Evolutionary conservation across 2,797 vertebrate species (phyloP), one percentile per base, ranked within the genome.

Genomic region (Sebastes umbrosus): DNA sequence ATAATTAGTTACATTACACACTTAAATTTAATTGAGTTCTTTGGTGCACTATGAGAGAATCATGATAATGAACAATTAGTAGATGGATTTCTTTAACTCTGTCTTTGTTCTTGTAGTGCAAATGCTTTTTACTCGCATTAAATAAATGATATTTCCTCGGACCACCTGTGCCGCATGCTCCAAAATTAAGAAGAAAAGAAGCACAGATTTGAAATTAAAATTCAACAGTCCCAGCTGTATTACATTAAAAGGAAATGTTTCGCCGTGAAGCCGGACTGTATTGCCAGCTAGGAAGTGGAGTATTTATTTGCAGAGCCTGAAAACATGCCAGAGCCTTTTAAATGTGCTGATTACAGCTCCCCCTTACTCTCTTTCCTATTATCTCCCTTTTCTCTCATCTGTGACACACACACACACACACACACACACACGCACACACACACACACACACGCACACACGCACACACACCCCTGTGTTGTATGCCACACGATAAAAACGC

Each of bases 181-280:
- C 76, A 68, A 79, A 91, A 93, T 87, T 63, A 85, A 90, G 75
- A 85, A 72, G 64, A 14, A 89, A 88, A 88, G 83, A 83, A 79
- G 76, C 74, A 43, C 73, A 84, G 82, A 88, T 93, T 85, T 82
- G 50, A 84, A 86, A 79, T 88, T 82, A 88, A 82, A 83, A 85
- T 72, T 73, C 75, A 80, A 32, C 80, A 79, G 31, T 86, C 74
- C 69, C 80, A 74, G 72, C 70, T 93, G 87, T 80, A 83, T 89
- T 83, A 74, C 80, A 85, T 71, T 82, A 81, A 77, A 87, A 77
- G 43, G 75, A 77, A 72, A 27, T 74, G 70, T 84, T 73, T 80
- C 80, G 59, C 81, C 65, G 73, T 69, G 34, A 82, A 86, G 79
- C 84, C 66, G 68, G 84, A 85, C 75, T 82, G 81, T 79, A 46